These are phyloP conservation scores for Scelioninae gen. 2 DNA, from an alignment of 2,888 invertebrate species.

Conservation along the genomic window DNA sequence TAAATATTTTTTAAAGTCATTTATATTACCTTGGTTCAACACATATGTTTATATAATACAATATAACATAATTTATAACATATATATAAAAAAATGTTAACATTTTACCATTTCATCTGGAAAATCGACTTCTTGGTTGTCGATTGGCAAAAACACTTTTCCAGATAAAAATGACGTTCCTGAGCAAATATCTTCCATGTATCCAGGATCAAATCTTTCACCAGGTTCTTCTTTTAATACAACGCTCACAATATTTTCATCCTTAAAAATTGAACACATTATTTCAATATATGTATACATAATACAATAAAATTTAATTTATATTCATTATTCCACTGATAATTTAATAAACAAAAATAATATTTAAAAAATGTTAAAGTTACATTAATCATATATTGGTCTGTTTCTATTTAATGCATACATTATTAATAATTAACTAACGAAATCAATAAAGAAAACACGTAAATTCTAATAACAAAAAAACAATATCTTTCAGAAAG, in stretches of 20 bases:
- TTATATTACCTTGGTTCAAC: too few species aligned
- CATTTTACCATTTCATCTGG: constrained; percentile 71
- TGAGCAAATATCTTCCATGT: constrained; percentile 74
- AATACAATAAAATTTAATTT: too few species aligned
- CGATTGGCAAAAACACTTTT: constrained; percentile 72
- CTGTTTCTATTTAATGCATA: too few species aligned
- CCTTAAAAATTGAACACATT: constrained; percentile 66
- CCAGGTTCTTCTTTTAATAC: constrained; percentile 72
- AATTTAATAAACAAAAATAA: too few species aligned
- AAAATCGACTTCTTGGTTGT: constrained; percentile 72
- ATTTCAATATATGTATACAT: neutral
- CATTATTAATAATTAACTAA: too few species aligned
- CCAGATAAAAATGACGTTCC: constrained; percentile 68
- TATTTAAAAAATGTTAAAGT: constrained; percentile 23
- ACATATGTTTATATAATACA: too few species aligned
- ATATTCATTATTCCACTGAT: too few species aligned
- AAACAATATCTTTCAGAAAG: too few species aligned
- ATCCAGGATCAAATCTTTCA: constrained; percentile 70
- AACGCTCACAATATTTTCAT: constrained; percentile 72
- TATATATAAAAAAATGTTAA: neutral
- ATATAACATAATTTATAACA: neutral
- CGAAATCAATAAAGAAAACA: too few species aligned
- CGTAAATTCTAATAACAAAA: too few species aligned
- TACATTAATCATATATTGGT: too few species aligned
- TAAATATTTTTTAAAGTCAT: too few species aligned